A percentile compares a stretch with the other conserved stretches of the same genome.
These are phyloP conservation scores for Eucidaris tribuloides DNA, from an alignment of 35 echinoderm and acorn worm genomes.

Conservation along the genomic window DNA sequence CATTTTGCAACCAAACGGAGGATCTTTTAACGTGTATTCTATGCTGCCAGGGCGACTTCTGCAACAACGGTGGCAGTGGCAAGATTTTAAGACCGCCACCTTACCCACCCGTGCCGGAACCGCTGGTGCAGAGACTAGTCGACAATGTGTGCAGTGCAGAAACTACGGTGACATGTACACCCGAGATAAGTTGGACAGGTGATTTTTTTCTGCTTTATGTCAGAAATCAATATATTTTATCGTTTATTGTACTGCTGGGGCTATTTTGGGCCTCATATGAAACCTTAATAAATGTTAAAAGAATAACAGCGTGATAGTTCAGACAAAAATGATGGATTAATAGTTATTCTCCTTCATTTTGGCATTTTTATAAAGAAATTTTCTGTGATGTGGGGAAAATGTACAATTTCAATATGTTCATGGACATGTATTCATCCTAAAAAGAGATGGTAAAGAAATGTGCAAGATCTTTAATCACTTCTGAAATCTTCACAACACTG, in stretches of 20 bases:
- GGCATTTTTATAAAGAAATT: too few relatives aligned
- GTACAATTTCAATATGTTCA: too few relatives aligned
- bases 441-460: too few relatives aligned
- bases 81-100: constrained; percentile 49
- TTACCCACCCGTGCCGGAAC: constrained; percentile 61
- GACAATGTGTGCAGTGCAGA: constrained; percentile 11
- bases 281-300: neutral
- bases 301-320: neutral
- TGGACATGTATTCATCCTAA: too few relatives aligned
- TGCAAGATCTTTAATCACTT: too few relatives aligned
- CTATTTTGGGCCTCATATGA: neutral
- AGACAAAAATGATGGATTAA: neutral
- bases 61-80: constrained; percentile 53
- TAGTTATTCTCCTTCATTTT: too few relatives aligned
- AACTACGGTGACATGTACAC: neutral
- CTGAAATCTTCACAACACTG: too few relatives aligned
- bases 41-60: constrained; percentile 42
- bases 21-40: constrained; percentile 23
- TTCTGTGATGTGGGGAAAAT: too few relatives aligned
- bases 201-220: neutral
- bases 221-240: neutral
- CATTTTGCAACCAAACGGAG: constrained; percentile 42
- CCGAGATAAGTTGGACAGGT: constrained; percentile 21
- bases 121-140: constrained; percentile 41
- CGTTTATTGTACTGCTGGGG: neutral